Percentiles rank a stretch among this genome's conserved stretches.
These are phyloP conservation scores for Neoascia interrupta DNA, from an alignment of 2,888 invertebrate genomes.

Conservation along the genomic window DNA sequence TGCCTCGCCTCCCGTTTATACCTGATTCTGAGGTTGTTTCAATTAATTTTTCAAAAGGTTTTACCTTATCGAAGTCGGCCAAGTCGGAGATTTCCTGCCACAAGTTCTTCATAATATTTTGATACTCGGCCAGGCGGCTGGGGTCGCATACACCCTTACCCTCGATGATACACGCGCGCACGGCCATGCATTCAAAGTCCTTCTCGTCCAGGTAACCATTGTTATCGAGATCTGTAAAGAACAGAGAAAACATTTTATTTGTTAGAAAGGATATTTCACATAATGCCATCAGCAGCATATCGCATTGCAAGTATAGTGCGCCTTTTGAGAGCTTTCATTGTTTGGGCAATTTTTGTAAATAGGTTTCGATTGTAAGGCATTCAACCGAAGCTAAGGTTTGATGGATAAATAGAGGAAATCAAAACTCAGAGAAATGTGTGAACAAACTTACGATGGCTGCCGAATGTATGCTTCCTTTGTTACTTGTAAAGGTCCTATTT, in stretches of 20 bases:
- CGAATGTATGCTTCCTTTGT: no score
- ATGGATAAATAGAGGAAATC: no score
- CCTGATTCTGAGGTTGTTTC: no score
- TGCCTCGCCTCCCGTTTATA: no score
- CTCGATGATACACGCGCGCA: conserved; percentile 89
- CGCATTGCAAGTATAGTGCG: background rate
- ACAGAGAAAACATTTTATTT: conserved; percentile 5
- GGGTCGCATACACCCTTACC: conserved; percentile 90
- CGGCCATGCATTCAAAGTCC: conserved; percentile 90
- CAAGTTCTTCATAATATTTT: conserved; percentile 89
- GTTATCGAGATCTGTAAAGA: conserved; percentile 88
- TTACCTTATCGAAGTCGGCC: conserved; percentile 91
- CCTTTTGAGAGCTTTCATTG: background rate
- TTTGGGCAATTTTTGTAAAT: background rate
- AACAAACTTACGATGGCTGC: no score
- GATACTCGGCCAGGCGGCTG: conserved; percentile 87
- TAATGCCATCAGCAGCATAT: no score
- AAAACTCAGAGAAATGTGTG: no score
- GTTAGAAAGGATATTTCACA: conserved; percentile 9
- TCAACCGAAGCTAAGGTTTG: background rate
- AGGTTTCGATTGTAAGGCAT: background rate
- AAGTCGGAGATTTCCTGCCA: conserved; percentile 93
- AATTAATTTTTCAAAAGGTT: background rate
- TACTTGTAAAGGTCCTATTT: no score
- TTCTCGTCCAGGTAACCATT: conserved; percentile 90